Evolutionary conservation across 2,888 invertebrate genomes (phyloP).

Genomic region (Calliphora vomitoria): DNA sequence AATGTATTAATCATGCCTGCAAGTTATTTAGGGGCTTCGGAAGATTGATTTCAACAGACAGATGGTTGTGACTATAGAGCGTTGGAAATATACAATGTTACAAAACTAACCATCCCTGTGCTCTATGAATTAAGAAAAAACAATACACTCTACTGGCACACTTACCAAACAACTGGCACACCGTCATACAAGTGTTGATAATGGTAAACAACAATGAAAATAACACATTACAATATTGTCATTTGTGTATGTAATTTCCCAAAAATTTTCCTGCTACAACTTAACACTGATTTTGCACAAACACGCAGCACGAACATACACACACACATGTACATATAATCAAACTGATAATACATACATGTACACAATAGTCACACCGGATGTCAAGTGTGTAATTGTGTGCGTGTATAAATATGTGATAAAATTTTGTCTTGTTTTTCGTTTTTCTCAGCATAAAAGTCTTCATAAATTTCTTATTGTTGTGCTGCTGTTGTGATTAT

Average conservation of each 20-base stretch:
- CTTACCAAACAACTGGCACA: background rate
- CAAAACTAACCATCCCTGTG: background rate
- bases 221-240: constrained; percentile 39
- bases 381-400: constrained; percentile 29
- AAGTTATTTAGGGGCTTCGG: no score
- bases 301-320: constrained; percentile 20
- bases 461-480: constrained; percentile 6
- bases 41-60: no score
- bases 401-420: constrained; percentile 31
- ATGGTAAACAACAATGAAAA: constrained; percentile 44
- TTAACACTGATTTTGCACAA: constrained; percentile 26
- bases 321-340: background rate
- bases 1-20: no score
- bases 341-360: background rate
- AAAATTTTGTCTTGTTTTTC: constrained; percentile 13
- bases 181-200: constrained; percentile 15
- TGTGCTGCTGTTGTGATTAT: constrained; percentile 18
- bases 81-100: no score
- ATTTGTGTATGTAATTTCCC: constrained; percentile 34
- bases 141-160: background rate
- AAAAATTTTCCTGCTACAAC: constrained; percentile 30
- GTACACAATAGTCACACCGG: constrained; percentile 13
- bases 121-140: background rate
- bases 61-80: no score
- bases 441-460: constrained; percentile 11